Evolutionary conservation across 2,888 invertebrate genomes (phyloP).

Genomic region (Hirtodrosophila cameraria): DNA sequence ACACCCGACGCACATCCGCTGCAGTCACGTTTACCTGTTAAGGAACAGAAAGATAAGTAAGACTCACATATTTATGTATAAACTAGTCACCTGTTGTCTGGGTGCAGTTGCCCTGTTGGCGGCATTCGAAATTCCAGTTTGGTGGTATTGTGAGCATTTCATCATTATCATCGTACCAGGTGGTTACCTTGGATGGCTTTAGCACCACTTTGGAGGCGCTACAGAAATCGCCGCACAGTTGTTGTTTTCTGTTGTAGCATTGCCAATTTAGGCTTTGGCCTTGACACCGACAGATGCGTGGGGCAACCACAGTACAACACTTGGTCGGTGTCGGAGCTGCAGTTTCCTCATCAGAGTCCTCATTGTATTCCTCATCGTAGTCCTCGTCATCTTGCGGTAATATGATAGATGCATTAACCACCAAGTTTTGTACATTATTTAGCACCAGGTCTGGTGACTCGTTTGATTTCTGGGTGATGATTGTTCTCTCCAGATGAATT

Average conservation of each 20-base stretch:
- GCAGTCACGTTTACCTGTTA: conserved; percentile 58
- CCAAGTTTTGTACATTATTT: conserved; percentile 64
- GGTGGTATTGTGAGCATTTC: conserved; percentile 61
- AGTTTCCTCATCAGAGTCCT: conserved; percentile 20
- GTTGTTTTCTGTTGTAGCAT: conserved; percentile 66
- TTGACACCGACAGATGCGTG: conserved; percentile 63
- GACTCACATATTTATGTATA: no score
- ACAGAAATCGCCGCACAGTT: conserved; percentile 74
- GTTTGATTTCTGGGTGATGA: conserved; percentile 42
- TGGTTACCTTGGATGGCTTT: conserved; percentile 35
- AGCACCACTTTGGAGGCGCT: conserved; percentile 66
- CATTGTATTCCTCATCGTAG: conserved; percentile 27
- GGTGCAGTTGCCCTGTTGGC: conserved; percentile 37
- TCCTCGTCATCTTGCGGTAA: conserved; percentile 20
- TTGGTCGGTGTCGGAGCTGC: conserved; percentile 7
- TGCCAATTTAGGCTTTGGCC: conserved; percentile 50
- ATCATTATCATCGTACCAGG: conserved; percentile 33
- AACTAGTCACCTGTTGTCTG: conserved; percentile 40
- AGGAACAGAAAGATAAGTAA: not conserved
- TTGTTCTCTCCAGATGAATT: conserved; percentile 46
- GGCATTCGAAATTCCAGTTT: conserved; percentile 40
- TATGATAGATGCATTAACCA: conserved; percentile 55
- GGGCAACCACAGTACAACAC: conserved; percentile 76
- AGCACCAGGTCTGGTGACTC: conserved; percentile 39
- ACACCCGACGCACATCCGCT: conserved; percentile 64